These are phyloP conservation scores for Caenorhabditis doughertyi DNA, from an alignment of 2,888 invertebrate genomes.

Conservation along the genomic window DNA sequence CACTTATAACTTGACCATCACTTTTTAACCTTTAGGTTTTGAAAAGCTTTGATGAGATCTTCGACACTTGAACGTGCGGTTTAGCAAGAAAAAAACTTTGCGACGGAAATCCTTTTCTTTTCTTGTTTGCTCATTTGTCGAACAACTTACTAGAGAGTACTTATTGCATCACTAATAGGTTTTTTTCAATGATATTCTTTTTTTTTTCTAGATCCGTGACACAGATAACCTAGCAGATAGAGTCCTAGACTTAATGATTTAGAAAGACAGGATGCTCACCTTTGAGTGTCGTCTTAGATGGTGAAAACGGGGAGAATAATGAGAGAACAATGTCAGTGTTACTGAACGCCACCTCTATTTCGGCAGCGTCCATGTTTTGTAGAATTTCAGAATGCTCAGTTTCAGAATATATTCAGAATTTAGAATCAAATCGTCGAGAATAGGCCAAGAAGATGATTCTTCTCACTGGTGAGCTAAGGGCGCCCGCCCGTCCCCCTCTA, in stretches of 20 bases:
- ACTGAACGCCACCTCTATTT: constrained; percentile 69
- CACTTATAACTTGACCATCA: constrained; percentile 30
- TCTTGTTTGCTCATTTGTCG: constrained; percentile 57
- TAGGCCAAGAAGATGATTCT: constrained; percentile 16
- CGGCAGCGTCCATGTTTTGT: constrained; percentile 68
- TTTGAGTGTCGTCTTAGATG: constrained; percentile 53
- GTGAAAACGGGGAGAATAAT: constrained; percentile 63
- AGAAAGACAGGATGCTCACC: no score
- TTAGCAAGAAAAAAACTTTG: constrained; percentile 45
- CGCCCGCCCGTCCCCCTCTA: constrained; percentile 45
- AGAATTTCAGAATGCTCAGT: constrained; percentile 5
- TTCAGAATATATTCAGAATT: background rate
- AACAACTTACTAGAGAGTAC: constrained; percentile 3
- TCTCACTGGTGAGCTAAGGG: constrained; percentile 43
- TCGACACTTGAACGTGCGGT: constrained; percentile 58
- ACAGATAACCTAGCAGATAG: background rate
- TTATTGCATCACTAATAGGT: constrained; percentile 42
- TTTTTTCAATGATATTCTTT: no score
- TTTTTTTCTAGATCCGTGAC: no score
- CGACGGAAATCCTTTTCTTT: constrained; percentile 43
- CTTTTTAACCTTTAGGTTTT: background rate
- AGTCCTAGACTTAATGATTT: no score
- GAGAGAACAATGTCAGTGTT: constrained; percentile 70
- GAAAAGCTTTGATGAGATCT: constrained; percentile 21
- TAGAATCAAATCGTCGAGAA: background rate